Evolutionary conservation across 2,113 vertebrate species (phyloP), one percentile per base, ranked within the genome.

Genomic region (cattle (Bos taurus)): DNA sequence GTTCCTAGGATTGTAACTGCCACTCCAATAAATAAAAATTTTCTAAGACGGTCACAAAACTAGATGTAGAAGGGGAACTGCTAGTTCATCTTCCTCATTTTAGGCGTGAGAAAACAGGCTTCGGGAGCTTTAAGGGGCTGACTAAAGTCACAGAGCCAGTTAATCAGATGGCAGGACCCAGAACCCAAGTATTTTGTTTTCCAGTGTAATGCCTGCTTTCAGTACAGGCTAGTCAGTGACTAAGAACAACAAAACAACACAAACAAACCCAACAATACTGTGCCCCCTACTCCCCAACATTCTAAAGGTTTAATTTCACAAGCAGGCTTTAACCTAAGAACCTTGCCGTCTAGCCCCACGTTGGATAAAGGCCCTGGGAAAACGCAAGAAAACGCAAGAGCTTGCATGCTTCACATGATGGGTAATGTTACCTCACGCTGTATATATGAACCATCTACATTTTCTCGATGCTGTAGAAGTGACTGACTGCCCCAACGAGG

Each of bases 381-480:
- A 30, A 28, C 21, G 28, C 40, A 50, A 16, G 1, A 46, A 46
- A 46, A 46, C 43, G 12, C 10, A n/a, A 30, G 5, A 28, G 21
- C 54, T 26, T 77, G 74, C 23, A 16, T 7, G 36, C 8, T 40
- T 2, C 30, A 48, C 11, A 5, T 4, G 80, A 87, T 46, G 67
- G 67, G 67, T 25, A 40, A 40, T 5, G 40, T 8, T 5, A 48
- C 26, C 25, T 21, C 46, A 23, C 6, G 23, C 87, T 56, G 15
- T 19, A 6, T 9, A 2, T 4, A 77, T 16, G 16, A 59, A 30
- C 0, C 4, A 7, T 6, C 28, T 26, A 6, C 21, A 17, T 43
- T 36, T 82, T 43, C 30, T 46, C 30, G 13, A 1, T 1, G 60
- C 62, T 56, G 52, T 6, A 28, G 17, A 23, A 54, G 78, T 12